phyloP scores from a whole-genome alignment of 2,888 invertebrate species.

The Drosophila affinis region DNA sequence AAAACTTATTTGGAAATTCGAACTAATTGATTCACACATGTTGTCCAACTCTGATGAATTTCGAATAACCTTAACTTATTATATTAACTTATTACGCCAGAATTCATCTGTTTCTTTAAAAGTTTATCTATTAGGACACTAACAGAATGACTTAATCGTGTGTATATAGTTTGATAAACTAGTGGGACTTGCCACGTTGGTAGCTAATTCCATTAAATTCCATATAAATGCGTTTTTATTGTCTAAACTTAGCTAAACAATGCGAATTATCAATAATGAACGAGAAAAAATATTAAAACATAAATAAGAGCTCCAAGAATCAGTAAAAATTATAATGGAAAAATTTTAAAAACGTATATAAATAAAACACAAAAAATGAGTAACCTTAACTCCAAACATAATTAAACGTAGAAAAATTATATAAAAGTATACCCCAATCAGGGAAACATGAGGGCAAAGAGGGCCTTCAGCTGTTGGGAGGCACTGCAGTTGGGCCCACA shows the following conservation, averaged over 20 bases:
- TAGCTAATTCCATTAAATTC: constrained; percentile 5
- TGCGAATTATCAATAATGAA: constrained; percentile 1
- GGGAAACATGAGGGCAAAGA: constrained; percentile 23
- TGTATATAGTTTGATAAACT: no score
- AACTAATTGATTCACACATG: no score
- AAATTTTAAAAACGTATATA: no score
- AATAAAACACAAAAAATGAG: neutral
- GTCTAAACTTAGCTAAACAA: constrained; percentile 10
- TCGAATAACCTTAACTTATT: no score
- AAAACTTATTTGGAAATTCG: no score
- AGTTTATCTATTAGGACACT: no score
- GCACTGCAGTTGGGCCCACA: constrained; percentile 77
- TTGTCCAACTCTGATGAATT: no score
- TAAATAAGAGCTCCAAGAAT: no score
- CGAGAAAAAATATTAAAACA: neutral
- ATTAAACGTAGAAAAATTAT: neutral
- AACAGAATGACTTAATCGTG: no score
- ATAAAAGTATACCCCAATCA: constrained; percentile 19
- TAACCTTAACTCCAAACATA: neutral
- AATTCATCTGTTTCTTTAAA: no score
- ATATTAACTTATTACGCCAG: no score
- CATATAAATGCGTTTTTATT: constrained; percentile 43
- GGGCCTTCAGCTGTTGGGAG: constrained; percentile 35
- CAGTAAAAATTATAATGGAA: no score
- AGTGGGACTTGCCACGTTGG: neutral